Conservation (phyloP, 2,888 invertebrate species). For the Pollenia amentaria region DNA sequence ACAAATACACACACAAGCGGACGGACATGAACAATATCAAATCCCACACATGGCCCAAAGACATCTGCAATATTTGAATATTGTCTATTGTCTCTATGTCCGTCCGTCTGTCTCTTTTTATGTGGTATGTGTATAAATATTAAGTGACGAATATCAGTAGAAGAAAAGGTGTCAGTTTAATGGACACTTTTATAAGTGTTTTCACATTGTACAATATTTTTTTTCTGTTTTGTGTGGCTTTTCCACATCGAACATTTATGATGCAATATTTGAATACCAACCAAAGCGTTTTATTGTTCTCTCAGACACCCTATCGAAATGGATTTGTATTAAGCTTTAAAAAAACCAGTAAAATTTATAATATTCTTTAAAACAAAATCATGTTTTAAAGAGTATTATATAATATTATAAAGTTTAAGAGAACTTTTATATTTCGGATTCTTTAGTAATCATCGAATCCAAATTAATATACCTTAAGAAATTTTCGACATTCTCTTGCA, state of each 20-base stretch:
- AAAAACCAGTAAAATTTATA: not conserved
- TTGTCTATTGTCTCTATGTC: constrained; percentile 26
- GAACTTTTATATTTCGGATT: too few relatives aligned
- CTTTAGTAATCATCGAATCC: too few relatives aligned
- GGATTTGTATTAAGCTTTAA: not conserved
- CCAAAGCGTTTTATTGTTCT: constrained; percentile 2
- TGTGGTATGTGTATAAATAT: constrained; percentile 32
- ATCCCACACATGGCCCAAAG: constrained; percentile 59
- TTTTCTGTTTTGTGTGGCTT: constrained; percentile 7
- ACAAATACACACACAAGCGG: constrained; percentile 26
- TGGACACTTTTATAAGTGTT: constrained; percentile 61
- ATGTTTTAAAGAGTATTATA: too few relatives aligned
- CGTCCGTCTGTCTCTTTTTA: not conserved
- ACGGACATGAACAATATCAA: constrained; percentile 31
- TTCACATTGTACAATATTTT: constrained; percentile 15
- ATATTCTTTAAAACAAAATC: too few relatives aligned
- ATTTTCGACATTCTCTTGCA: too few relatives aligned
- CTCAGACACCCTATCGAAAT: not conserved
- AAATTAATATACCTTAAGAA: too few relatives aligned
- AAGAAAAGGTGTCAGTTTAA: constrained; percentile 71
- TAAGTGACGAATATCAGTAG: constrained; percentile 69
- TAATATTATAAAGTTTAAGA: too few relatives aligned
- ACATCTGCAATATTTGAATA: constrained; percentile 64
- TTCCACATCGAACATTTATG: constrained; percentile 54
- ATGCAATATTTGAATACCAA: constrained; percentile 59